Percentiles rank a stretch among this genome's conserved stretches.
Conservation (phyloP, 35 echinoderm and acorn worm species). For the Stichopus chloronotus region DNA sequence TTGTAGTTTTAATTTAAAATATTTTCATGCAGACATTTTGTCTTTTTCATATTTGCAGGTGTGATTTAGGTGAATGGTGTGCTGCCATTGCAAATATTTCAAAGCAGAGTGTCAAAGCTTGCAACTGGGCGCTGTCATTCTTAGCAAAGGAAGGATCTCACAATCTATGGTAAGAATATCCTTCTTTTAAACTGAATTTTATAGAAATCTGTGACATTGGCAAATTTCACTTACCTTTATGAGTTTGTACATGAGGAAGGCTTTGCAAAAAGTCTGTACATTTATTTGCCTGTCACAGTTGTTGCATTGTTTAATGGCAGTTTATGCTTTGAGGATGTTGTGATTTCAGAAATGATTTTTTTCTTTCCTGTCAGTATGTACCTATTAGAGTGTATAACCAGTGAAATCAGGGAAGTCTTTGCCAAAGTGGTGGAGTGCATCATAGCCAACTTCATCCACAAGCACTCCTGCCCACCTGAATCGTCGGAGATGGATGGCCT, state of each 20-base stretch:
- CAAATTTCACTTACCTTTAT: too few relatives aligned
- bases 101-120: constrained; percentile 69
- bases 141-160: constrained; percentile 51
- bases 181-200: background rate
- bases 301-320: too few relatives aligned
- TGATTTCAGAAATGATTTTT: background rate
- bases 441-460: constrained; percentile 60
- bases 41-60: constrained; percentile 46
- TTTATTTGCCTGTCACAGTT: too few relatives aligned
- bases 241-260: too few relatives aligned
- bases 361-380: constrained; percentile 63
- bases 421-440: constrained; percentile 70
- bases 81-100: constrained; percentile 65
- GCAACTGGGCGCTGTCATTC: constrained; percentile 69
- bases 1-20: too few relatives aligned
- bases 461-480: constrained; percentile 55
- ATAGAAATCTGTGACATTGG: too few relatives aligned
- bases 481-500: constrained; percentile 65
- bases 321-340: too few relatives aligned
- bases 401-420: constrained; percentile 78
- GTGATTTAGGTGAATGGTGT: constrained; percentile 81
- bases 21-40: too few relatives aligned
- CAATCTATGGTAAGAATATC: constrained; percentile 14
- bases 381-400: constrained; percentile 82
- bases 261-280: too few relatives aligned